Conservation (phyloP, 2,113 vertebrate species). For the Cathartes aura region DNA sequence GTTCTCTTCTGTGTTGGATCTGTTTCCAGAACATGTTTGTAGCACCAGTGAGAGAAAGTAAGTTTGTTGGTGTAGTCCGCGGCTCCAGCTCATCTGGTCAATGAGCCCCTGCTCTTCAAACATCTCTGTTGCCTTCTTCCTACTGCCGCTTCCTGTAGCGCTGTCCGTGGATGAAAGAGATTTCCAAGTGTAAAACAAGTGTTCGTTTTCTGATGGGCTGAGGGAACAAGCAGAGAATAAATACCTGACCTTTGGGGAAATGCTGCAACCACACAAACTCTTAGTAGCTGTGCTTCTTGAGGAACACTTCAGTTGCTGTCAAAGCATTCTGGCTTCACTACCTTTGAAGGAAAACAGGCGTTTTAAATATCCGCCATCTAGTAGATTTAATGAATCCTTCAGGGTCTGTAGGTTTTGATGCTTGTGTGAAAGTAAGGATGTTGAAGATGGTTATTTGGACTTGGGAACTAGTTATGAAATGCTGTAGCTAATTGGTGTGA, state of each 20-base stretch:
- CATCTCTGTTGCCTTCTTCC: neutral
- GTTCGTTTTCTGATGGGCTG: neutral
- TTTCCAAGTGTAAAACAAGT: neutral
- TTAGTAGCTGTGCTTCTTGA: neutral
- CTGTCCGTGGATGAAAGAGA: rapidly evolving
- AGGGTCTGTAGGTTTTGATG: neutral
- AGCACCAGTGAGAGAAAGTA: neutral
- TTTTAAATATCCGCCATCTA: neutral
- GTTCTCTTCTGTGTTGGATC: neutral
- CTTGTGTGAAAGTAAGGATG: neutral
- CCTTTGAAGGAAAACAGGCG: neutral
- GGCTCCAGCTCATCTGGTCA: neutral
- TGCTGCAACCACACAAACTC: neutral
- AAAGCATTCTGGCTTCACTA: neutral
- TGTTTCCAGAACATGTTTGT: neutral
- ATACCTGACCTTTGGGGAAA: neutral
- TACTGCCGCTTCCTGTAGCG: neutral
- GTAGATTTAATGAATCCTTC: neutral
- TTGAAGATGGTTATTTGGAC: neutral
- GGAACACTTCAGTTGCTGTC: neutral
- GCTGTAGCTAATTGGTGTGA: neutral
- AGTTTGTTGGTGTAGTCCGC: rapidly evolving
- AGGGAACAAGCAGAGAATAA: neutral
- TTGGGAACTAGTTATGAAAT: neutral
- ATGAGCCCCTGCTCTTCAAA: neutral